Conservation (phyloP, 2,888 invertebrate species). For the Dicycla oo region DNA sequence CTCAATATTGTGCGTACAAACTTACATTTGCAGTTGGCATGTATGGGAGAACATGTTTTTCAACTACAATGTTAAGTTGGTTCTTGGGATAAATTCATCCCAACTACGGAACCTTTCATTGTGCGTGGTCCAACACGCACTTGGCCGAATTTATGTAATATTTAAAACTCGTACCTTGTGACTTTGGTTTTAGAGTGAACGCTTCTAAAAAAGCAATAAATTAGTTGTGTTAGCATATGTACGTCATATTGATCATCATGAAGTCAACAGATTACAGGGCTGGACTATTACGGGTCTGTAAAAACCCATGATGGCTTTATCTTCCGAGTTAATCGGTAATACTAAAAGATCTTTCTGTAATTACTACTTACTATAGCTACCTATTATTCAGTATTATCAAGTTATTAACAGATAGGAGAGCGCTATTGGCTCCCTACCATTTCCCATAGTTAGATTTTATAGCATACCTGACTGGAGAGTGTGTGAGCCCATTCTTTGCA, state of each 20-base stretch:
- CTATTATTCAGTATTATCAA: not conserved
- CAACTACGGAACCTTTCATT: no score
- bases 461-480: not conserved
- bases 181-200: no score
- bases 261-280: not conserved
- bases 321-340: not conserved
- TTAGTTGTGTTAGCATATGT: not conserved
- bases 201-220: not conserved
- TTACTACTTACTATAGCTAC: not conserved
- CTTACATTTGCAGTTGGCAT: no score
- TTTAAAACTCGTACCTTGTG: no score
- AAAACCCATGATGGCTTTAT: not conserved
- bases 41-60: no score
- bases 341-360: not conserved
- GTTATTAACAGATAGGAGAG: not conserved
- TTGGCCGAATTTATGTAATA: no score
- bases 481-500: conserved; percentile 24
- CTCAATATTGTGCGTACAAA: no score
- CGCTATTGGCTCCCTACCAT: not conserved
- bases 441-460: conserved; percentile 12
- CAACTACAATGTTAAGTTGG: no score
- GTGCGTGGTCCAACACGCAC: no score
- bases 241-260: not conserved
- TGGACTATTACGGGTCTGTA: not conserved
- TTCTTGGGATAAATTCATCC: no score